Evolutionary conservation across 2,113 vertebrate species (phyloP).

Genomic region (Falco punctatus): DNA sequence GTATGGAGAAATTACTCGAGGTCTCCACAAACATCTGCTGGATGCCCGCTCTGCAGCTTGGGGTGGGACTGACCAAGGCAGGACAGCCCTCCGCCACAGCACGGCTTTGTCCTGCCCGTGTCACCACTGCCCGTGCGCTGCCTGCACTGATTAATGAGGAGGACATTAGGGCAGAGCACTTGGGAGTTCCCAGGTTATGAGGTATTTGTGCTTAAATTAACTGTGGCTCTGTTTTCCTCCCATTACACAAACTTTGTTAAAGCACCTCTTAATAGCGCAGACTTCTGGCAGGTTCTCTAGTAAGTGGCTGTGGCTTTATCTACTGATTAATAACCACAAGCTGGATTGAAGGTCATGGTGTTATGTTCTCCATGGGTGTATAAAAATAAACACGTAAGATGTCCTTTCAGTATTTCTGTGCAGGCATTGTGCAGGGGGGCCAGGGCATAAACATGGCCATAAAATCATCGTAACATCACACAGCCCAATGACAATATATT

Average conservation of each 20-base stretch:
- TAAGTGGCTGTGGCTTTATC: not conserved
- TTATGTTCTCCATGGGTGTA: not conserved
- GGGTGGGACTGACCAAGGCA: conserved; percentile 13
- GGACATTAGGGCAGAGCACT: conserved; percentile 73
- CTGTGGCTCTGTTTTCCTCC: not conserved
- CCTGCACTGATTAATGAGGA: conserved; percentile 78
- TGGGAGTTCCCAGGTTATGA: conserved; percentile 84
- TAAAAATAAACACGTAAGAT: not conserved
- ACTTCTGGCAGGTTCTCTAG: not conserved
- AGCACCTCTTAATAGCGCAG: not conserved
- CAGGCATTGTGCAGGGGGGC: not conserved
- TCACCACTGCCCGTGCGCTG: conserved; percentile 55
- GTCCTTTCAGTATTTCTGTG: not conserved
- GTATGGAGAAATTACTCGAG: accelerated
- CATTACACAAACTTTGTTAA: not conserved
- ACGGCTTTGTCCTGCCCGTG: conserved; percentile 69
- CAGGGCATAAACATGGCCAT: not conserved
- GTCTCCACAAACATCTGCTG: not conserved
- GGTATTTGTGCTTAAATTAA: conserved; percentile 69
- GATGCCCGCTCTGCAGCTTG: not conserved
- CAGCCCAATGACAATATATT: not conserved
- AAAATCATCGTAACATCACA: not conserved
- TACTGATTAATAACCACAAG: not conserved
- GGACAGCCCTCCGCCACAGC: conserved; percentile 56
- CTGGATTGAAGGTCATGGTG: not conserved